Evolutionary conservation across 2,888 invertebrate genomes (phyloP), one percentile per base, ranked within the genome.

Genomic region (Odontomyia ornata): DNA sequence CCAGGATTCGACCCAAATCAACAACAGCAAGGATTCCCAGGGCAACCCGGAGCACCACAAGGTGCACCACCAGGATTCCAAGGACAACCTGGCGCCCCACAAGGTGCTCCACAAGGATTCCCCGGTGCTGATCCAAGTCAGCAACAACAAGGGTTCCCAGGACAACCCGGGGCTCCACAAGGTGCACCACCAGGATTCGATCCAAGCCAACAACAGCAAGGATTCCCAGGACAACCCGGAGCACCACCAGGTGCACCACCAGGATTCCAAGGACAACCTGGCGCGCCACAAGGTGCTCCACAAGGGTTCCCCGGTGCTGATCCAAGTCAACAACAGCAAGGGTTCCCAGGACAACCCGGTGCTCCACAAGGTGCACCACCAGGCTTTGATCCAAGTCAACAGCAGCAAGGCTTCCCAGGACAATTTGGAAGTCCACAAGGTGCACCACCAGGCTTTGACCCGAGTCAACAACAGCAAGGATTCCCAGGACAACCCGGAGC

Each of bases 101-200:
- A 72, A 23, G 72, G 72, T 30, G 18, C 13, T 18, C 64, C 64
- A 5, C 64, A 30, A 64, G n/a, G n/a, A n/a, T n/a, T n/a, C n/a
- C n/a, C n/a, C n/a, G n/a, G n/a, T n/a, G 13, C 25, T 23, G 30
- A 3, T 18, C 56, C 52, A 72, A 52, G 52, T 28, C 43, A 67
- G 18, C 0, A 1, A n/a, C 47, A 15, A 0, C 69, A 21, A 47
- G 25, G 18, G 1, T 23, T 25, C 13, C 60, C 2, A 60, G 23
- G 25, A 60, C 13, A 25, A 7, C 25, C 25, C 21, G 4, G 18
- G 36, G n/a, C n/a, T n/a, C n/a, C n/a, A n/a, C n/a, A n/a, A n/a
- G n/a, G n/a, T n/a, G n/a, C n/a, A n/a, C n/a, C n/a, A n/a, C n/a
- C n/a, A n/a, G n/a, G n/a, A n/a, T n/a, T n/a, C n/a, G n/a, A n/a